Percentiles rank a stretch among this genome's conserved stretches.
These are phyloP conservation scores for Drosophila trapezifrons DNA, from an alignment of 1,140 invertebrate species.

Conservation along the genomic window DNA sequence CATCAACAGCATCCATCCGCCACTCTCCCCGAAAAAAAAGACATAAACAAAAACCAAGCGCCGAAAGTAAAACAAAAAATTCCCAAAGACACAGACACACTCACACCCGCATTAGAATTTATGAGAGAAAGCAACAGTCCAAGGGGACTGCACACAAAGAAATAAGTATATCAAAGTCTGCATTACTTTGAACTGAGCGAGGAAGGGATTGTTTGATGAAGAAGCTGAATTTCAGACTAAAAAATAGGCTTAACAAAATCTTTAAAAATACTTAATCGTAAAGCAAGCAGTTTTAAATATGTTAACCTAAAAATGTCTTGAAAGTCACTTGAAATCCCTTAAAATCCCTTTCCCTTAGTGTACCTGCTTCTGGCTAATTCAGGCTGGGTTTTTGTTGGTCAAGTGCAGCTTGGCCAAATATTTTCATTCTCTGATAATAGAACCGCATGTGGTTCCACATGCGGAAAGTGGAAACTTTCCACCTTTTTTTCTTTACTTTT, in stretches of 20 bases:
- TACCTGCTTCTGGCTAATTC: slow-evolving; percentile 43
- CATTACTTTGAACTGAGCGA: neutral
- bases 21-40: slow-evolving; percentile 41
- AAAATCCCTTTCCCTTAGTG: neutral
- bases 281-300: too few species aligned
- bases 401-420: slow-evolving; percentile 57
- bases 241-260: too few species aligned
- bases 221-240: too few species aligned
- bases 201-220: neutral
- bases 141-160: slow-evolving; percentile 13
- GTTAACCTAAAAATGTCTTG: too few species aligned
- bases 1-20: neutral
- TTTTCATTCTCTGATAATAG: slow-evolving; percentile 41
- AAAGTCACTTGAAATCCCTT: too few species aligned
- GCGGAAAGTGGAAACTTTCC: slow-evolving; percentile 41
- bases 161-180: neutral
- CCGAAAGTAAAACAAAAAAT: slow-evolving; percentile 73
- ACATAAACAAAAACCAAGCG: slow-evolving; percentile 69
- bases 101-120: slow-evolving; percentile 68
- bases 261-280: too few species aligned
- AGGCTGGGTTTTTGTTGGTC: slow-evolving; percentile 61
- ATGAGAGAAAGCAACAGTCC: slow-evolving; percentile 75
- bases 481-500: slow-evolving; percentile 51
- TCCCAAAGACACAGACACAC: slow-evolving; percentile 42
- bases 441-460: slow-evolving; percentile 47